These are phyloP conservation scores for Actinia tenebrosa DNA, from an alignment of 64 coral and sea anemone genomes.

Conservation along the genomic window DNA sequence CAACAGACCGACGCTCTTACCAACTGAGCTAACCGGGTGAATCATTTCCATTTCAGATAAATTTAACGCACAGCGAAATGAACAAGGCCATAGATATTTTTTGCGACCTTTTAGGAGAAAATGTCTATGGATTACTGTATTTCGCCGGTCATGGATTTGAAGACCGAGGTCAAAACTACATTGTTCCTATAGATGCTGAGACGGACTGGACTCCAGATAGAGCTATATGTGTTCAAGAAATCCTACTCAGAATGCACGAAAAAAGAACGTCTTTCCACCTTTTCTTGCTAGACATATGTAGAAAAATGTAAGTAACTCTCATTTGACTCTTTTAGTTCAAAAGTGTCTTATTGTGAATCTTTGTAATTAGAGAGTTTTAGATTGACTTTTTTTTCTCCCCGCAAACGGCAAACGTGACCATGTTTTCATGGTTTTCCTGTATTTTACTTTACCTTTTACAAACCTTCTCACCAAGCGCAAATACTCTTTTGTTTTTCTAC, in stretches of 20 bases:
- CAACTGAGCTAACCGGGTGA: too few relatives aligned
- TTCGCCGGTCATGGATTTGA: slow-evolving; percentile 94
- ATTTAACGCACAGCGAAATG: slow-evolving; percentile 72
- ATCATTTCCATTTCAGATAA: slow-evolving; percentile 26
- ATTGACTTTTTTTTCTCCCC: too few relatives aligned
- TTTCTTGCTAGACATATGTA: slow-evolving; percentile 88
- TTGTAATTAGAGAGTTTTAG: too few relatives aligned
- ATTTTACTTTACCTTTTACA: too few relatives aligned
- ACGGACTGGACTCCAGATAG: slow-evolving; percentile 63
- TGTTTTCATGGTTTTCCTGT: too few relatives aligned
- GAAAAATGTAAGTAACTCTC: slow-evolving; percentile 62
- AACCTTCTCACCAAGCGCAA: too few relatives aligned
- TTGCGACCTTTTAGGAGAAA: slow-evolving; percentile 43
- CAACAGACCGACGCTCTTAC: too few relatives aligned
- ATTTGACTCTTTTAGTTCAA: background rate
- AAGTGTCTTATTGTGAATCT: too few relatives aligned
- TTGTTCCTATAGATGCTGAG: slow-evolving; percentile 62
- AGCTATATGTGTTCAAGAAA: slow-evolving; percentile 68
- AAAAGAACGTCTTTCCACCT: slow-evolving; percentile 52
- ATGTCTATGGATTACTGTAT: slow-evolving; percentile 77
- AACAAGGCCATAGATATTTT: slow-evolving; percentile 59
- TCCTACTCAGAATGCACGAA: slow-evolving; percentile 64
- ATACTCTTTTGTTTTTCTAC: too few relatives aligned
- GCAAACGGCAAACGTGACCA: too few relatives aligned
- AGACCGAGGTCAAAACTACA: slow-evolving; percentile 76